phyloP scores from a whole-genome alignment of 2,888 invertebrate genomes.

The Dorcus hopei region DNA sequence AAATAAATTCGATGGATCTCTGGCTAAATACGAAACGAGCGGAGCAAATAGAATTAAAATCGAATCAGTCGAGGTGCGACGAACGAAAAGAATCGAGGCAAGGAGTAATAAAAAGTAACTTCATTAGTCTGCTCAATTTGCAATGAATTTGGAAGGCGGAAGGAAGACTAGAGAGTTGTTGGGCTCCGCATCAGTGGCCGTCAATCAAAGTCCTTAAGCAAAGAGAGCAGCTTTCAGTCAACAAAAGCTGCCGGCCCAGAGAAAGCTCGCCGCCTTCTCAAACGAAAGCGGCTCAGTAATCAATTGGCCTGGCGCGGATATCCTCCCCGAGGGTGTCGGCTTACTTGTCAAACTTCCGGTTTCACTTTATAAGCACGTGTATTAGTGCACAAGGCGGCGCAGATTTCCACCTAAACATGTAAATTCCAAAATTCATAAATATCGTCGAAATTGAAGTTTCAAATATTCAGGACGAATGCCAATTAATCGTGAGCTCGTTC shows the following conservation, averaged over 20 bases:
- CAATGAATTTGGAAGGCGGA: constrained; percentile 24
- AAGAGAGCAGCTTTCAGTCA: neutral
- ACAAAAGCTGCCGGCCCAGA: neutral
- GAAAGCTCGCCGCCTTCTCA: neutral
- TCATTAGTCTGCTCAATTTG: constrained; percentile 27
- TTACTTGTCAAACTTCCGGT: neutral
- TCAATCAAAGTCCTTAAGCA: constrained; percentile 8
- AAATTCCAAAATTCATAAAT: too few species aligned
- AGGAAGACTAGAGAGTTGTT: constrained; percentile 14
- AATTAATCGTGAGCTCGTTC: too few species aligned
- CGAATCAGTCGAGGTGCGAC: too few species aligned
- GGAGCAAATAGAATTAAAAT: too few species aligned
- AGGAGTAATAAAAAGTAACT: constrained; percentile 1
- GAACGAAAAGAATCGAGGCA: neutral
- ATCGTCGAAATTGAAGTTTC: too few species aligned
- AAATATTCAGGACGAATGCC: too few species aligned
- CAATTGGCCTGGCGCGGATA: constrained; percentile 2
- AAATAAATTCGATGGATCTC: neutral
- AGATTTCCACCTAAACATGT: too few species aligned
- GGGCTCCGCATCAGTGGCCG: constrained; percentile 9
- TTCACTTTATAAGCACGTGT: constrained; percentile 1
- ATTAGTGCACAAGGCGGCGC: neutral
- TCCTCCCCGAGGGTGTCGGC: neutral
- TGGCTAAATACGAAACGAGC: neutral
- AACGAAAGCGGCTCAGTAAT: constrained; percentile 2